Conservation (phyloP, 2,888 invertebrate genomes). For the Pseudanteris insignis region DNA sequence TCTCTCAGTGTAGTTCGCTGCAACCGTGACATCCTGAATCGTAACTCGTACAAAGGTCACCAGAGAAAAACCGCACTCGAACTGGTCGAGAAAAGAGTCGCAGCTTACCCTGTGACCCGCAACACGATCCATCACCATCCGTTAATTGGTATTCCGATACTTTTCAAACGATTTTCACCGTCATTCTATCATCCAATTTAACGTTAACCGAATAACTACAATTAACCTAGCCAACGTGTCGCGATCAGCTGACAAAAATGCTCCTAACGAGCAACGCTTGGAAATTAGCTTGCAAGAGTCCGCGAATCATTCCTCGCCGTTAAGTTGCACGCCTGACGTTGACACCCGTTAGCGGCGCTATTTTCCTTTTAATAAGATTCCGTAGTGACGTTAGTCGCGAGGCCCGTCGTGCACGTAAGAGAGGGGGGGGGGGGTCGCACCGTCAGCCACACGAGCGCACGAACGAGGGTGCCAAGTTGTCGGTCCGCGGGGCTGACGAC, state of each 20-base stretch:
- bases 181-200: neutral
- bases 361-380: constrained; percentile 42
- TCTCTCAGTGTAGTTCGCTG: no score
- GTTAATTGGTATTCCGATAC: neutral
- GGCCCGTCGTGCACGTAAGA: constrained; percentile 11
- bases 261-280: no score
- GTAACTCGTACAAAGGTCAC: no score
- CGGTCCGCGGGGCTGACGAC: constrained; percentile 35
- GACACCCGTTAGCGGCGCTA: constrained; percentile 41
- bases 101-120: no score
- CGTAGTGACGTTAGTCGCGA: constrained; percentile 33
- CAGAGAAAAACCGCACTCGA: no score
- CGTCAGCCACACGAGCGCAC: no score
- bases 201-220: no score
- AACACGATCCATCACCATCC: neutral
- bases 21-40: no score
- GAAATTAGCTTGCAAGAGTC: constrained; percentile 23
- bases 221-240: no score
- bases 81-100: no score
- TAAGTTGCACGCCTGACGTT: constrained; percentile 37
- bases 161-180: neutral
- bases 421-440: neutral
- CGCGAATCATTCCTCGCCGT: constrained; percentile 17
- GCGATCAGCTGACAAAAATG: no score
- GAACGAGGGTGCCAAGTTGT: constrained; percentile 22